phyloP scores from a whole-genome alignment of 2,113 vertebrate genomes.

The Amblyopsis rosae region DNA sequence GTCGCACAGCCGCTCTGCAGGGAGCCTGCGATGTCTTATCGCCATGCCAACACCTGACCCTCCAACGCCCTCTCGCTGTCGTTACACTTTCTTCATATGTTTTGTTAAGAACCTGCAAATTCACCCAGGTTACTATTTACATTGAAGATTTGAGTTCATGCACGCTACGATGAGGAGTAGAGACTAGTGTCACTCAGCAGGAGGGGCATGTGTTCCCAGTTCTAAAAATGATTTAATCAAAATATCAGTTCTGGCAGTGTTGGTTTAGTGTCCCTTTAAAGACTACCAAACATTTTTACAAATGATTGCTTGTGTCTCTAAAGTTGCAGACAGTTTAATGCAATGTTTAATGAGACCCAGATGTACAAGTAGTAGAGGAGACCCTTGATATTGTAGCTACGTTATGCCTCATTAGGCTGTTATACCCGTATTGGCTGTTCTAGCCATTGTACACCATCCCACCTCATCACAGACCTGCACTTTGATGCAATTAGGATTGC shows the following conservation, averaged over 20 bases:
- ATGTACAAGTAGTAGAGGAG: not conserved
- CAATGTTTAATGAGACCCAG: too few relatives aligned
- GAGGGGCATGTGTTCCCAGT: not conserved
- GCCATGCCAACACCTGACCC: conserved; percentile 35
- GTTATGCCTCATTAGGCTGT: conserved; percentile 57
- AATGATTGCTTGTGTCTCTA: too few relatives aligned
- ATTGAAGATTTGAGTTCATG: too few relatives aligned
- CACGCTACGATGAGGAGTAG: too few relatives aligned
- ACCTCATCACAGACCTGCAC: conserved; percentile 2
- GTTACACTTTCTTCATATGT: not conserved
- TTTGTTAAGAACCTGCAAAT: too few relatives aligned
- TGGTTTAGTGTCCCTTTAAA: too few relatives aligned
- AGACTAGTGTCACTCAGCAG: too few relatives aligned
- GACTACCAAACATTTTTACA: too few relatives aligned
- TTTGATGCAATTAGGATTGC: conserved; percentile 16
- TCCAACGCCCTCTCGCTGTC: conserved; percentile 3
- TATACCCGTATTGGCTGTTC: conserved; percentile 41
- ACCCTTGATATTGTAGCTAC: conserved; percentile 19
- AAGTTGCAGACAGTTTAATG: too few relatives aligned
- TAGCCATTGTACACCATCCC: conserved; percentile 8
- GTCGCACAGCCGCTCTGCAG: conserved; percentile 20
- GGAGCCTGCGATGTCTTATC: conserved; percentile 37
- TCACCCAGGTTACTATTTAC: too few relatives aligned
- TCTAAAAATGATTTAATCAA: too few relatives aligned
- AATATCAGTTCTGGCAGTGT: not conserved